Evolutionary conservation across 2,797 vertebrate genomes (phyloP).

Genomic region (Pseudochirops corinnae): DNA sequence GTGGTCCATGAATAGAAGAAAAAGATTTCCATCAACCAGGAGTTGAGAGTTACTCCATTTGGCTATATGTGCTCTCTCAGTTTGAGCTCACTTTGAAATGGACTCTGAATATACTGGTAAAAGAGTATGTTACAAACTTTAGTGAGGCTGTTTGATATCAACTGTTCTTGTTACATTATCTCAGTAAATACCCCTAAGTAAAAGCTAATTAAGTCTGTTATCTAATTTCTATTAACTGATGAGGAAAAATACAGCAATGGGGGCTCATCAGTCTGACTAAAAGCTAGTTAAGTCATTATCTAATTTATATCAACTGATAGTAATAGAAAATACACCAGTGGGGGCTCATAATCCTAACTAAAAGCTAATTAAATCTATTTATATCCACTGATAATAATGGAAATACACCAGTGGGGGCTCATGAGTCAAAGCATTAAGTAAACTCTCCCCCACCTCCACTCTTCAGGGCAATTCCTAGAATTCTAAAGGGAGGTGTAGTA

Average conservation of each 20-base stretch:
- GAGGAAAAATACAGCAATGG: no score
- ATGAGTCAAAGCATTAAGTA: neutral
- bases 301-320: neutral
- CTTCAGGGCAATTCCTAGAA: neutral
- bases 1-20: neutral
- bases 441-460: neutral
- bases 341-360: neutral
- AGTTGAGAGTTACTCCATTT: neutral
- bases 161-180: neutral
- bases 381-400: neutral
- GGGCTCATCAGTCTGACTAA: neutral
- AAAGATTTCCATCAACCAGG: neutral
- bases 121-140: neutral
- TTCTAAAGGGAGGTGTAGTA: neutral
- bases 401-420: neutral
- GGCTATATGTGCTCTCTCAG: neutral
- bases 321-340: neutral
- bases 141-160: neutral
- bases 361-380: neutral
- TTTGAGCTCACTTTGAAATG: neutral
- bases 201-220: neutral
- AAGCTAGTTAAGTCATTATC: neutral
- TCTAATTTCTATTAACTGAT: neutral
- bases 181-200: neutral
- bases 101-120: neutral